phyloP scores from a whole-genome alignment of 2,888 invertebrate species.

The Aricia artaxerxes region DNA sequence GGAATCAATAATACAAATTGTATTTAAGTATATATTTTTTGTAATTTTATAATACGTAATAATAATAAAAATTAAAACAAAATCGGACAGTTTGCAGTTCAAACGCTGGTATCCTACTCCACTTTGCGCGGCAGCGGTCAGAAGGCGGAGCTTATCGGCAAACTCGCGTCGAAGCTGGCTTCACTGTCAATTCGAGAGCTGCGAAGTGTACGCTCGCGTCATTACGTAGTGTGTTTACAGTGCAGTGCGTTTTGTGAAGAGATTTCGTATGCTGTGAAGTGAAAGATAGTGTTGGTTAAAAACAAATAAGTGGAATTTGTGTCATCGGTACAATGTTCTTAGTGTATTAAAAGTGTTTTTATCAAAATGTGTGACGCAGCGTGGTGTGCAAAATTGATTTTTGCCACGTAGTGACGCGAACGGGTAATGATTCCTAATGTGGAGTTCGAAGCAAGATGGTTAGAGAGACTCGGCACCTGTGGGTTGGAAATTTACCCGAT shows the following conservation, averaged over 20 bases:
- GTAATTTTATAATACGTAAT: slow-evolving; percentile 19
- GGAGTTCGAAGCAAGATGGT: slow-evolving; percentile 99
- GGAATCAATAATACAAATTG: slow-evolving; percentile 26
- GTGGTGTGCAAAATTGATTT: slow-evolving; percentile 79
- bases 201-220: slow-evolving; percentile 77
- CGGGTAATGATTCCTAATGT: slow-evolving; percentile 91
- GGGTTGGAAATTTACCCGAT: slow-evolving; percentile 99
- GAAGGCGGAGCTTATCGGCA: slow-evolving; percentile 81
- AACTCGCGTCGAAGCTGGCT: slow-evolving; percentile 78
- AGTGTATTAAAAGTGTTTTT: slow-evolving; percentile 66
- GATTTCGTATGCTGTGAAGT: slow-evolving; percentile 78
- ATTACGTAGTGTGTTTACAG: slow-evolving; percentile 78
- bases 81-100: slow-evolving; percentile 33
- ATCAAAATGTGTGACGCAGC: slow-evolving; percentile 78
- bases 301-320: slow-evolving; percentile 64
- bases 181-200: slow-evolving; percentile 80
- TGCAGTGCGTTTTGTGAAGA: slow-evolving; percentile 77
- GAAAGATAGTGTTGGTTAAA: slow-evolving; percentile 72
- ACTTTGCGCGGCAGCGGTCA: slow-evolving; percentile 81
- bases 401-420: slow-evolving; percentile 82
- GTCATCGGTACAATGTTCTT: slow-evolving; percentile 67
- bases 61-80: slow-evolving; percentile 2
- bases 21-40: background rate
- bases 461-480: slow-evolving; percentile 99
- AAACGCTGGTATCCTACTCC: slow-evolving; percentile 65